A percentile compares a stretch with the other conserved stretches of the same genome.
Conservation (phyloP, 2,888 invertebrate species). For the Oscheius onirici region DNA sequence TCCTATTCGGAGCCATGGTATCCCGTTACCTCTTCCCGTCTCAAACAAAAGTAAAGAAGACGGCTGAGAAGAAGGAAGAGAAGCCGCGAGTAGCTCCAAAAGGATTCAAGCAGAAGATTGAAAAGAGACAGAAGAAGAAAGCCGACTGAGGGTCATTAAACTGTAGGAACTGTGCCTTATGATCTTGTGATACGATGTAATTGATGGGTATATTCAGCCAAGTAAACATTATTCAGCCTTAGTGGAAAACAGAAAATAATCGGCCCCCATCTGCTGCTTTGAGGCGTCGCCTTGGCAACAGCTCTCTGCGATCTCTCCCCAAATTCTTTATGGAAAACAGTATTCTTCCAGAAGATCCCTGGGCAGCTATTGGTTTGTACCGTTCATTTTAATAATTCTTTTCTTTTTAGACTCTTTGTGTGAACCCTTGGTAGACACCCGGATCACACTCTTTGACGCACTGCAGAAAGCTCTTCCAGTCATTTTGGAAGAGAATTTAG, state of each 20-base stretch:
- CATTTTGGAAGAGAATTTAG: constrained; percentile 14
- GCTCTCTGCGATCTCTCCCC: too few relatives aligned
- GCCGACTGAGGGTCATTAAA: background rate
- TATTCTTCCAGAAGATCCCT: background rate
- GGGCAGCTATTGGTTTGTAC: constrained; percentile 7
- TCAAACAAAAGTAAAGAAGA: background rate
- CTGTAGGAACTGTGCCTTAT: background rate
- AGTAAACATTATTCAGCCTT: too few relatives aligned
- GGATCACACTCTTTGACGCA: background rate
- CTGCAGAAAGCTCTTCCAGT: constrained; percentile 22
- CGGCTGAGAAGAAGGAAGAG: background rate
- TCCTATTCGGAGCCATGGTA: background rate
- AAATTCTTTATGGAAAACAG: too few relatives aligned
- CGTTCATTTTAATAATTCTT: background rate
- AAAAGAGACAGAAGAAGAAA: constrained; percentile 2
- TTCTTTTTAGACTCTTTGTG: constrained; percentile 3
- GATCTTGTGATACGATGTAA: background rate
- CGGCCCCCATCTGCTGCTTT: too few relatives aligned
- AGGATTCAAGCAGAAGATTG: background rate
- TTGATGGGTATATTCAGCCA: background rate
- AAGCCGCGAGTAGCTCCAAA: background rate
- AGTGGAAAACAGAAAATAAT: too few relatives aligned
- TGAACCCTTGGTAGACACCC: constrained; percentile 9
- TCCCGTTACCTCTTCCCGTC: constrained; percentile 14
- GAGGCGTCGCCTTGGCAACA: too few relatives aligned